Evolutionary conservation across 2,888 invertebrate species (phyloP).

Genomic region (Nezara viridula): DNA sequence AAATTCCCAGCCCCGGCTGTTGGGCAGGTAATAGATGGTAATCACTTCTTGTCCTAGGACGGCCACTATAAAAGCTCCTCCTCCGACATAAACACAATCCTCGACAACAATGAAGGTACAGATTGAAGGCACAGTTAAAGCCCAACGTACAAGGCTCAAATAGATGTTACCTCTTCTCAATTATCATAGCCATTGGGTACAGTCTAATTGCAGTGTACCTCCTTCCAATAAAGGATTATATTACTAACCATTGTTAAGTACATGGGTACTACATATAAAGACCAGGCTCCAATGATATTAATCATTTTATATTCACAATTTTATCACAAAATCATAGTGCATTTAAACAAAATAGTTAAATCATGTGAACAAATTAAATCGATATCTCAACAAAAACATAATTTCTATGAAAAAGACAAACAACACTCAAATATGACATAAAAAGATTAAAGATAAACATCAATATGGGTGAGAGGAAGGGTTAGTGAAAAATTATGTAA

Average conservation of each 20-base stretch:
- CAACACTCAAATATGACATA: too few relatives aligned
- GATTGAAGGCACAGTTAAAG: conserved; percentile 33
- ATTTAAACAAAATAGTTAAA: too few relatives aligned
- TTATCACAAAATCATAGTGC: background rate
- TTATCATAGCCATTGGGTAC: conserved; percentile 11
- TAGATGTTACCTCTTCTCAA: conserved; percentile 5
- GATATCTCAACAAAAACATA: too few relatives aligned
- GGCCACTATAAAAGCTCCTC: conserved; percentile 26
- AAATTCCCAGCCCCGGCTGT: conserved; percentile 20
- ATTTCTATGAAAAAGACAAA: too few relatives aligned
- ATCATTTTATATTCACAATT: background rate
- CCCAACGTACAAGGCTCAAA: conserved; percentile 27
- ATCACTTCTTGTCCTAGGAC: conserved; percentile 43
- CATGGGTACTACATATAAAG: background rate
- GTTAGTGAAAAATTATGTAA: too few relatives aligned
- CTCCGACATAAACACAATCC: conserved; percentile 38
- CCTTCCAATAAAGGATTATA: conserved; percentile 21
- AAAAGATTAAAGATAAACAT: too few relatives aligned
- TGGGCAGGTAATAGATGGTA: conserved; percentile 36
- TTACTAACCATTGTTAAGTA: background rate
- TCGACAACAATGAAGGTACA: conserved; percentile 41
- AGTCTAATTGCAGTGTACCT: background rate
- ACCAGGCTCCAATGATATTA: background rate
- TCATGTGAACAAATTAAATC: too few relatives aligned
- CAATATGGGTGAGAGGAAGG: too few relatives aligned